phyloP scores from a whole-genome alignment of 2,113 vertebrate species.

The Sinocyclocheilus grahami region DNA sequence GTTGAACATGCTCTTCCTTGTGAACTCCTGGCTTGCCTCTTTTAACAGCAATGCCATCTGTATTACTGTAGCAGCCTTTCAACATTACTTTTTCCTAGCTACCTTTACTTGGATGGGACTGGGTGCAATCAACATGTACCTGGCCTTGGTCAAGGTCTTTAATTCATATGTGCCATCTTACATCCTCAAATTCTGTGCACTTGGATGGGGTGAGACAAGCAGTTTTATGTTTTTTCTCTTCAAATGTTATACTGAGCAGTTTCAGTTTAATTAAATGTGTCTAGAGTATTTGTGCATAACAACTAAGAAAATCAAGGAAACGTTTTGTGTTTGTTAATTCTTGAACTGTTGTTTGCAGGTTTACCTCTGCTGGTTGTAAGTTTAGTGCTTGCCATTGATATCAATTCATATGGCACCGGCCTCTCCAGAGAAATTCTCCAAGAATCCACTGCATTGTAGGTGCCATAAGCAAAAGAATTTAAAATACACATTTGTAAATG shows the following conservation, averaged over 20 bases:
- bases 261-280: not conserved
- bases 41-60: constrained; percentile 77
- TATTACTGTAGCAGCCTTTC: constrained; percentile 69
- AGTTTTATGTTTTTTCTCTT: not conserved
- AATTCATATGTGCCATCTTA: constrained; percentile 84
- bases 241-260: not conserved
- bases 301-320: not conserved
- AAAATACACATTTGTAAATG: not conserved
- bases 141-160: constrained; percentile 89
- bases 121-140: constrained; percentile 87
- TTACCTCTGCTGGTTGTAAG: constrained; percentile 80
- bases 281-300: not conserved
- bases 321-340: not conserved
- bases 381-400: constrained; percentile 76
- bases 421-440: constrained; percentile 33
- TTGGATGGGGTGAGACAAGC: constrained; percentile 86
- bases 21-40: constrained; percentile 81
- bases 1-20: constrained; percentile 82
- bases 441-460: constrained; percentile 78
- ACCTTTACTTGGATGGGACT: constrained; percentile 91
- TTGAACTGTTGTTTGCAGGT: constrained; percentile 72
- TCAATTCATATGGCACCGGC: constrained; percentile 77
- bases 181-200: constrained; percentile 83
- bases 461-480: constrained; percentile 28
- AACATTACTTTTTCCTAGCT: constrained; percentile 87